Evolutionary conservation across 2,113 vertebrate genomes (phyloP).

Genomic region (Xiphorhynchus elegans): DNA sequence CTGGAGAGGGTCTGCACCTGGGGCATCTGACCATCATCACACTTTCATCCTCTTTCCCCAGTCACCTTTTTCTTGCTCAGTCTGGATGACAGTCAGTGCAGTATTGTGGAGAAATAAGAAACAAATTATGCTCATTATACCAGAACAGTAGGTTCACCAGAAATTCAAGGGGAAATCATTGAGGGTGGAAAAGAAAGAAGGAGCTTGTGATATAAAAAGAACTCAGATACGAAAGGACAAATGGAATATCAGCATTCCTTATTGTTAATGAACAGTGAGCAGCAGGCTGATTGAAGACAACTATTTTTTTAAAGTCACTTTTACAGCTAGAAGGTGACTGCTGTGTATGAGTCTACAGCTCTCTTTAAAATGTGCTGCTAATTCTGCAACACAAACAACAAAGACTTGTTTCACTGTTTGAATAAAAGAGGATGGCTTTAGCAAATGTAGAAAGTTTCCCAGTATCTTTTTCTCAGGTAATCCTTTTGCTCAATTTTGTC

Average conservation of each 20-base stretch:
- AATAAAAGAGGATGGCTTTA: background rate
- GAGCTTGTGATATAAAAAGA: background rate
- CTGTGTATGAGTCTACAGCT: background rate
- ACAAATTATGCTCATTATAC: background rate
- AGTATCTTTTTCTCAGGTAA: background rate
- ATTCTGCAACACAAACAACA: background rate
- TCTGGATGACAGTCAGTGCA: background rate
- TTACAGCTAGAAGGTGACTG: background rate
- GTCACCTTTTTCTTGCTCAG: background rate
- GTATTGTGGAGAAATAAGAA: background rate
- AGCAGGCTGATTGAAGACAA: background rate
- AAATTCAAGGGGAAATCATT: background rate
- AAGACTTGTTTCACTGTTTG: background rate
- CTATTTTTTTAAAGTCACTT: background rate
- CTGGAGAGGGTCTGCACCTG: background rate
- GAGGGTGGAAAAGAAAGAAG: background rate
- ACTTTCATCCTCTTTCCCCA: background rate
- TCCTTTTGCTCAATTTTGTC: background rate
- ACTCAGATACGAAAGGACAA: background rate
- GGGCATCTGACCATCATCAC: background rate
- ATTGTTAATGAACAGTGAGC: background rate
- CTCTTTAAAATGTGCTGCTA: background rate
- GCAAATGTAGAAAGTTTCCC: background rate
- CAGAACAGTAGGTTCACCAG: background rate
- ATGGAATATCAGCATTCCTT: background rate